phyloP scores from a whole-genome alignment of 2,888 invertebrate species.

The Apodemia duryi region DNA sequence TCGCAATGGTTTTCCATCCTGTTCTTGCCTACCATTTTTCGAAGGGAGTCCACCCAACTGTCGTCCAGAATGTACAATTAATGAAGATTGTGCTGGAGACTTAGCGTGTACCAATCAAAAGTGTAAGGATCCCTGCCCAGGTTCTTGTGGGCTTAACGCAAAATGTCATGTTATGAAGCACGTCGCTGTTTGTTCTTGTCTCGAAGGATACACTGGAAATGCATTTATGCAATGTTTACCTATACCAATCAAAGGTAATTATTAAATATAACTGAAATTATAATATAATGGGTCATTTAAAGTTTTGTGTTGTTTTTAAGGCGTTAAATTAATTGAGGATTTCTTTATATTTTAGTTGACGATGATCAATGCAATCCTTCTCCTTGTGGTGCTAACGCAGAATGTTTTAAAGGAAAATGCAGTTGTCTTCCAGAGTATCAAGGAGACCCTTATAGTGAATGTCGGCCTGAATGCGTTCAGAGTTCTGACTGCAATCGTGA shows the following conservation, averaged over 20 bases:
- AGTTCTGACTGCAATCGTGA: slow-evolving; percentile 85
- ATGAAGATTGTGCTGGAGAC: slow-evolving; percentile 83
- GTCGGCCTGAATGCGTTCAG: slow-evolving; percentile 88
- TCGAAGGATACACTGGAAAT: slow-evolving; percentile 79
- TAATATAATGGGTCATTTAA: background rate
- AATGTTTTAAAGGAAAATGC: slow-evolving; percentile 84
- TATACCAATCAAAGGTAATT: slow-evolving; percentile 52
- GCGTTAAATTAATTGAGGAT: background rate
- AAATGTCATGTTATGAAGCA: slow-evolving; percentile 81
- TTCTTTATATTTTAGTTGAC: slow-evolving; percentile 44
- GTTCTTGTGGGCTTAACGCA: slow-evolving; percentile 82
- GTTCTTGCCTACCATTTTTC: slow-evolving; percentile 81
- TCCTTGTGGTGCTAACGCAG: slow-evolving; percentile 85
- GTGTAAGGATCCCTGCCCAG: slow-evolving; percentile 84
- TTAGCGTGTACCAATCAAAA: slow-evolving; percentile 84
- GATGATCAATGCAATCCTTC: slow-evolving; percentile 82
- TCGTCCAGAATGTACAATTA: slow-evolving; percentile 83
- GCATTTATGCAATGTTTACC: slow-evolving; percentile 77
- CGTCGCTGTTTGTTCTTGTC: slow-evolving; percentile 81
- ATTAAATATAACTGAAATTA: background rate
- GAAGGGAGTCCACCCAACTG: slow-evolving; percentile 84
- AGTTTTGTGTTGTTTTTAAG: no score
- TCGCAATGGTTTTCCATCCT: slow-evolving; percentile 76
- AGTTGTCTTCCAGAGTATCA: slow-evolving; percentile 85
- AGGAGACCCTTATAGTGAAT: slow-evolving; percentile 87